These are phyloP conservation scores for Trypoxylon attenuatum DNA, from an alignment of 2,888 invertebrate species.

Conservation along the genomic window DNA sequence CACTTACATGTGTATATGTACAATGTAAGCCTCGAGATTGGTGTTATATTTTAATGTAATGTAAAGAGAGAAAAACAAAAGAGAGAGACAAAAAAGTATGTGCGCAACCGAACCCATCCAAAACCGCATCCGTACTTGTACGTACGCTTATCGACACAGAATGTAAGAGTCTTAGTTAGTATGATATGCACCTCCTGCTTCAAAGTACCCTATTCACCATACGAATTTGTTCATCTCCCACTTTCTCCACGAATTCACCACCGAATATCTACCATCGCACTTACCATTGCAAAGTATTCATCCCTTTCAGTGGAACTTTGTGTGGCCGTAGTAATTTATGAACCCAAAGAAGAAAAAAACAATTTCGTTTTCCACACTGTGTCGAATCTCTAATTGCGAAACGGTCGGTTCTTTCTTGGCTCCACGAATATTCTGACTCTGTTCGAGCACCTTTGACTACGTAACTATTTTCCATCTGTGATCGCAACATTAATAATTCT, in stretches of 20 bases:
- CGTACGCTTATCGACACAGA: conserved; percentile 42
- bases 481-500: too few relatives aligned
- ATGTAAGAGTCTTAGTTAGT: conserved; percentile 30
- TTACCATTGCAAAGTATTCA: conserved; percentile 19
- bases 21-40: conserved; percentile 58
- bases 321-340: too few relatives aligned
- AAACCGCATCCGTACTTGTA: conserved; percentile 21
- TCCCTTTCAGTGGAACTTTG: conserved; percentile 29
- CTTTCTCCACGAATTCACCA: conserved; percentile 7
- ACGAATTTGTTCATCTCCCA: too few relatives aligned
- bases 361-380: conserved; percentile 22
- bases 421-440: too few relatives aligned
- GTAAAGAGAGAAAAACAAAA: conserved; percentile 39
- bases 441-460: too few relatives aligned
- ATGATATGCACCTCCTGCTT: conserved; percentile 39
- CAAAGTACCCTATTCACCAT: background rate
- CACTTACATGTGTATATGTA: conserved; percentile 46
- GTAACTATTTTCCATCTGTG: too few relatives aligned
- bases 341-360: too few relatives aligned
- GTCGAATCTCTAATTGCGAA: conserved; percentile 15
- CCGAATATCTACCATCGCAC: conserved; percentile 18
- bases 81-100: conserved; percentile 23
- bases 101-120: conserved; percentile 6
- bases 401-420: too few relatives aligned
- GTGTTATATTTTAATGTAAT: conserved; percentile 67